Conservation (phyloP, 2,888 invertebrate genomes). For the Mesodorylaimus sp. region DNA sequence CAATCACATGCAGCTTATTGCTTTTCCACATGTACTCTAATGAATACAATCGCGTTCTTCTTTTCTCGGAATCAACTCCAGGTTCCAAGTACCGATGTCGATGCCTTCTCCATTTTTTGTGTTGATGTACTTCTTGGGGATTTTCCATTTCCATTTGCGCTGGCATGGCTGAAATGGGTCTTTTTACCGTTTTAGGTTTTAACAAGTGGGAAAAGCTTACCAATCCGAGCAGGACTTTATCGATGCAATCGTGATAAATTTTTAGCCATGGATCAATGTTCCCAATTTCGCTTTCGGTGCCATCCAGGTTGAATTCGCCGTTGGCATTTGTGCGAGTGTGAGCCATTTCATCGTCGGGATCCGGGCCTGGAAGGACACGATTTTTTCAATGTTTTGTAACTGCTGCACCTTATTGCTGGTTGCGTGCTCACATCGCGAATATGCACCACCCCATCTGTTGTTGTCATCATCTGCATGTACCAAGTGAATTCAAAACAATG, state of each 20-base stretch:
- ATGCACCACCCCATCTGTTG: no score
- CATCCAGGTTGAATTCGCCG: conserved; percentile 4
- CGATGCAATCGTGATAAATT: conserved; percentile 3
- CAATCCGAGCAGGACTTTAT: background rate
- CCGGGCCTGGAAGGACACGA: background rate
- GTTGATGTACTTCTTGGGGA: conserved; percentile 1
- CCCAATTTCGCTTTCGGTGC: background rate
- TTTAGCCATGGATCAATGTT: background rate
- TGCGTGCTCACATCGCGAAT: no score
- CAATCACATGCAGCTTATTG: no score
- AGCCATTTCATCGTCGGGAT: conserved; percentile 1
- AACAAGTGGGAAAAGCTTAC: no score
- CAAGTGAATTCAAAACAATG: no score
- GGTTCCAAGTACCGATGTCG: background rate
- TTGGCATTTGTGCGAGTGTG: background rate
- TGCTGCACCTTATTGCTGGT: no score
- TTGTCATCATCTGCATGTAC: no score
- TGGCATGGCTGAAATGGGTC: background rate
- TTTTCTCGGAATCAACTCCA: no score
- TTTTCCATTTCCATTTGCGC: background rate
- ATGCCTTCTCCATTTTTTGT: background rate
- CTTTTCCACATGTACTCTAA: no score
- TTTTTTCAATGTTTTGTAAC: no score
- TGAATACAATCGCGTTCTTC: no score
- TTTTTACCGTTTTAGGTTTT: background rate